Conservation (phyloP, 2,888 invertebrate genomes). For the Rhamphomyia laevipes region DNA sequence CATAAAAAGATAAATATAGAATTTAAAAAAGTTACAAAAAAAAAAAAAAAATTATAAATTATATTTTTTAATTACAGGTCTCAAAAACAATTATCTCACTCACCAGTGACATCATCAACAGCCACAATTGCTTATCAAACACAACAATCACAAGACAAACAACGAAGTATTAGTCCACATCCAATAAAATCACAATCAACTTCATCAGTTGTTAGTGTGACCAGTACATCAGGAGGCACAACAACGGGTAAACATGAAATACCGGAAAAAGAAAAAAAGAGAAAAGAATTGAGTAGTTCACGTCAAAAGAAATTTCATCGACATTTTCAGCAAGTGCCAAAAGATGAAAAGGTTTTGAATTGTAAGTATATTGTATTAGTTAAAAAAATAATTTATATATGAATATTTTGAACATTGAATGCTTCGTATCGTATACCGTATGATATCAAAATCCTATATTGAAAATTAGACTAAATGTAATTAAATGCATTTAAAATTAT, state of each 20-base stretch:
- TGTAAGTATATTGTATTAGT: slow-evolving; percentile 58
- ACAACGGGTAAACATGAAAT: slow-evolving; percentile 19
- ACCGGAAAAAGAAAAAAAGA: slow-evolving; percentile 33
- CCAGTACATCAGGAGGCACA: slow-evolving; percentile 15
- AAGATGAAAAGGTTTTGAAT: slow-evolving; percentile 75
- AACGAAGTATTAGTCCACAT: slow-evolving; percentile 26
- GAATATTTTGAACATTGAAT: too few relatives aligned
- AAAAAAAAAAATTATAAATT: too few relatives aligned
- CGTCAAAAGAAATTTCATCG: slow-evolving; percentile 83
- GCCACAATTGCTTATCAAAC: slow-evolving; percentile 7
- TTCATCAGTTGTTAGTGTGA: slow-evolving; percentile 16
- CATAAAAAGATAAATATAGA: too few relatives aligned
- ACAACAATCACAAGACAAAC: slow-evolving; percentile 14
- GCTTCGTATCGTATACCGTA: too few relatives aligned
- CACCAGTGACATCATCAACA: slow-evolving; percentile 19
- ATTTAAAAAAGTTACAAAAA: too few relatives aligned
- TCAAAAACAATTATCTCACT: slow-evolving; percentile 21
- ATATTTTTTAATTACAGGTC: too few relatives aligned
- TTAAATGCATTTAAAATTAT: too few relatives aligned
- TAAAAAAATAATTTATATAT: too few relatives aligned
- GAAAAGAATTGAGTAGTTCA: slow-evolving; percentile 38
- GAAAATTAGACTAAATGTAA: too few relatives aligned
- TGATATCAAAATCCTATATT: too few relatives aligned
- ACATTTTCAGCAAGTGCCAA: slow-evolving; percentile 72
- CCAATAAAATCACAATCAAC: slow-evolving; percentile 19